A percentile compares a stretch with the other conserved stretches of the same genome.
These are phyloP conservation scores for Cephalopachus bancanus DNA, from an alignment of 2,797 vertebrate species.

Conservation along the genomic window DNA sequence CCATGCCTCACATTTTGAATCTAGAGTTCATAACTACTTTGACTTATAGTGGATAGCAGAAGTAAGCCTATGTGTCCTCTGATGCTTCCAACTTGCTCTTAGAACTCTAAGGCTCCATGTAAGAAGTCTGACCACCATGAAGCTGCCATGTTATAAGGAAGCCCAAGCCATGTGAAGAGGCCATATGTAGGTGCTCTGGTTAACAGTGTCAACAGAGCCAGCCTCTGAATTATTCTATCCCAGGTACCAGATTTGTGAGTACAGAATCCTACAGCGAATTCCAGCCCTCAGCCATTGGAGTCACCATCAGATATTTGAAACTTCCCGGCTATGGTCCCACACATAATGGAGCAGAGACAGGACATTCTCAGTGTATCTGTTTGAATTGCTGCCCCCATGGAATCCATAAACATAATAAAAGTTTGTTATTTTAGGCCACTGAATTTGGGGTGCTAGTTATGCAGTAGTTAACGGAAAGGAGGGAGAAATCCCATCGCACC, in stretches of 20 bases:
- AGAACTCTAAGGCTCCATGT: background rate
- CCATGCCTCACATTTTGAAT: background rate
- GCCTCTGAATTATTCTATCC: background rate
- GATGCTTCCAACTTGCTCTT: background rate
- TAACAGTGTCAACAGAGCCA: background rate
- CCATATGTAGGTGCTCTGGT: accelerated
- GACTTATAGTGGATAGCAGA: background rate
- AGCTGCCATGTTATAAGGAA: background rate
- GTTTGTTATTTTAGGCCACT: background rate
- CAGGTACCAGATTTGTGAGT: background rate
- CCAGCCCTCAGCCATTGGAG: background rate
- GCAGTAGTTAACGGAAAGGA: background rate
- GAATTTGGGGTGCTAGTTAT: background rate
- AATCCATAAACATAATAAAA: background rate
- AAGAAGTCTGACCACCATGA: background rate
- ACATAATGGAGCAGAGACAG: background rate
- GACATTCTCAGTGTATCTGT: background rate
- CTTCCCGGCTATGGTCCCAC: background rate
- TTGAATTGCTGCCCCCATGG: background rate
- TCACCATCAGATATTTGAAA: background rate
- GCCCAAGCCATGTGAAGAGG: background rate
- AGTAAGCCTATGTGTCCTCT: background rate
- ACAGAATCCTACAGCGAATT: background rate
- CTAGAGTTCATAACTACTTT: background rate
- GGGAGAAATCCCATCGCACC: background rate